These are phyloP conservation scores for Pongo abelii DNA, from an alignment of 2,113 vertebrate species.

Conservation along the genomic window DNA sequence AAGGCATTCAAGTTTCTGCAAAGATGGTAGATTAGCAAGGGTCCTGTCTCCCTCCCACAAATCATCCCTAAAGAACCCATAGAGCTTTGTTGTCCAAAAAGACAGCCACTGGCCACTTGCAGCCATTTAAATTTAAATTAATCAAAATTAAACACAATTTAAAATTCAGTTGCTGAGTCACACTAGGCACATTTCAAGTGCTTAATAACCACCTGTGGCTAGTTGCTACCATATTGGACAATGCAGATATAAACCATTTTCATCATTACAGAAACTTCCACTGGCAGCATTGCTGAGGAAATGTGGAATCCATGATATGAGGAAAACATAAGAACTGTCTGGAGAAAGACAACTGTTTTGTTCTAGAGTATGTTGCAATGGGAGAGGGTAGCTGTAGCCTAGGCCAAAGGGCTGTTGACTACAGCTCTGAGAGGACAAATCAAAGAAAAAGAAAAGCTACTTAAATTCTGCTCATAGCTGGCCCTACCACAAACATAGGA, in stretches of 20 bases:
- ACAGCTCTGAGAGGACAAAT: background rate
- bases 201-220: background rate
- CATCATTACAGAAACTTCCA: background rate
- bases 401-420: background rate
- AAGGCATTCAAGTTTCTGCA: background rate
- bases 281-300: background rate
- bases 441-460: background rate
- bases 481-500: background rate
- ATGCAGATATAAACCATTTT: background rate
- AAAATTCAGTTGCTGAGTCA: background rate
- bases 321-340: background rate
- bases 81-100: background rate
- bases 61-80: background rate
- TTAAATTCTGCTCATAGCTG: background rate
- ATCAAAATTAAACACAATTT: background rate
- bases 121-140: background rate
- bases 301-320: background rate
- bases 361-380: background rate
- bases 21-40: background rate
- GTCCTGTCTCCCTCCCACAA: background rate
- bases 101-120: background rate
- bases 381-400: background rate
- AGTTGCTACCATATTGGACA: background rate
- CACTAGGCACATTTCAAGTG: background rate
- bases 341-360: background rate